Evolutionary conservation across 2,797 vertebrate species (phyloP).

Genomic region (Alcedo atthis): DNA sequence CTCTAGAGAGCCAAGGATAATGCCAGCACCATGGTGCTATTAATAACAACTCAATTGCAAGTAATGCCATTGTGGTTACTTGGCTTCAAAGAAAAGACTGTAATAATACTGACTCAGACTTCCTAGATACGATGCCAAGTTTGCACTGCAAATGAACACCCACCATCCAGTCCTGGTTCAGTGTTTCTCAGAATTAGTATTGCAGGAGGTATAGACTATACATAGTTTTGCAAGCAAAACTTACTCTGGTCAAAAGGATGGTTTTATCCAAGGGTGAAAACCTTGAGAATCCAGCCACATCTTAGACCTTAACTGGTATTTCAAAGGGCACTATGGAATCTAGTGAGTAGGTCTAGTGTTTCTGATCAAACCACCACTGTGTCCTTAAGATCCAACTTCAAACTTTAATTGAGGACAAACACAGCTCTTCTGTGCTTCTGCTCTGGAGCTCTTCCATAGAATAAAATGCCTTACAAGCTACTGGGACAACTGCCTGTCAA

Average conservation of each 20-base stretch:
- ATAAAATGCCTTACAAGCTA: neutral
- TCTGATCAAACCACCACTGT: neutral
- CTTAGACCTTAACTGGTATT: neutral
- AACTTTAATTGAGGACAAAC: accelerated
- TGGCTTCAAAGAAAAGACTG: neutral
- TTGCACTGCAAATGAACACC: neutral
- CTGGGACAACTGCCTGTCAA: neutral
- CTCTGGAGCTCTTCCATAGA: neutral
- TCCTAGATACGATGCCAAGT: neutral
- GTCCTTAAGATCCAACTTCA: neutral
- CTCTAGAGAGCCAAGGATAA: neutral
- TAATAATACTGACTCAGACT: neutral
- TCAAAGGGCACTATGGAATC: neutral
- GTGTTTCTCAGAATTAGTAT: neutral
- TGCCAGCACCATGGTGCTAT: neutral
- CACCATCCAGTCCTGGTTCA: neutral
- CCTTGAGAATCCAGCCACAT: neutral
- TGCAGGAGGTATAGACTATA: neutral
- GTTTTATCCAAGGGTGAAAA: neutral
- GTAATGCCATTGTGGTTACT: neutral
- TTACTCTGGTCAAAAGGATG: neutral
- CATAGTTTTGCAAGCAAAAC: neutral
- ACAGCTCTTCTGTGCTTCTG: neutral
- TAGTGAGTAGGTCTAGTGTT: neutral
- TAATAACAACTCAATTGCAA: neutral